These are phyloP conservation scores for Diadegma fenestrale DNA, from an alignment of 2,888 invertebrate species.

Conservation along the genomic window DNA sequence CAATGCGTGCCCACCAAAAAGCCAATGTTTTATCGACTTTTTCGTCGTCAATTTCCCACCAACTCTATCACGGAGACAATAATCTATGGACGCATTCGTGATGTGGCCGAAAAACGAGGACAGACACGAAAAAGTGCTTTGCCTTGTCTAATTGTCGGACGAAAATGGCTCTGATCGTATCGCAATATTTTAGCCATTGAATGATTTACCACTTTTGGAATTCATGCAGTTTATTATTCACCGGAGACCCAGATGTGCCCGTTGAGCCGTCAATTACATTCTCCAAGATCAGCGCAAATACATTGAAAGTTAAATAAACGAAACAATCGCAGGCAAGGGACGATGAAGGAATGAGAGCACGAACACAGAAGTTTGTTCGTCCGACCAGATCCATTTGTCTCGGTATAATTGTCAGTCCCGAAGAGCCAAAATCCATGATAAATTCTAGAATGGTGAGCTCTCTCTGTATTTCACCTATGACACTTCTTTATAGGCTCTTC, in stretches of 20 bases:
- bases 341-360: background rate
- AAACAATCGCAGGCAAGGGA: background rate
- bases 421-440: conserved; percentile 21
- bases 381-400: conserved; percentile 73
- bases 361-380: conserved; percentile 16
- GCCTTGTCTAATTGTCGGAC: background rate
- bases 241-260: background rate
- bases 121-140: background rate
- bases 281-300: conserved; percentile 11
- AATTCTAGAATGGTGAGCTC: conserved; percentile 21
- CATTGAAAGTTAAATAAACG: conserved; percentile 10
- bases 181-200: background rate
- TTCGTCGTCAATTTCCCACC: background rate
- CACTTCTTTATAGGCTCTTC: conserved; percentile 34
- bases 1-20: background rate
- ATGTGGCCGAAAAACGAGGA: background rate
- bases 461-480: conserved; percentile 8
- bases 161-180: background rate
- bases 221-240: conserved; percentile 1
- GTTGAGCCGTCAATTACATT: conserved; percentile 37
- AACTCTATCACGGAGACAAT: background rate
- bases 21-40: background rate
- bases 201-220: background rate
- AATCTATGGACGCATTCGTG: background rate
- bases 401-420: conserved; percentile 72